These are phyloP conservation scores for Glyptemys insculpta DNA, from an alignment of 2,797 vertebrate species.

Conservation along the genomic window DNA sequence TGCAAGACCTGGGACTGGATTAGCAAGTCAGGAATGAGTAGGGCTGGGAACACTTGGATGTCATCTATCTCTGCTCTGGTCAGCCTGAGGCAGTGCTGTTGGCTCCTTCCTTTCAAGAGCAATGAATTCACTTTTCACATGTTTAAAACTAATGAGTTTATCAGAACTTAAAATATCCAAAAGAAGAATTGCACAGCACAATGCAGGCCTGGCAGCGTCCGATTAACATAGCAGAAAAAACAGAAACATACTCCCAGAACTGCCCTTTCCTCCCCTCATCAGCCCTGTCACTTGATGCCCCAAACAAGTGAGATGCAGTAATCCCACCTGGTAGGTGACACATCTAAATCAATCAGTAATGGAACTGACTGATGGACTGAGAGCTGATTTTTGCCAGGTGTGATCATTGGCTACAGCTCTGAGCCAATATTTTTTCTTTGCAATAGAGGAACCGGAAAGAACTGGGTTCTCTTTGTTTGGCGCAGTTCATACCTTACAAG, in stretches of 20 bases:
- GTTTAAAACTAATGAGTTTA: background rate
- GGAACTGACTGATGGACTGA: background rate
- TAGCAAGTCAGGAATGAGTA: background rate
- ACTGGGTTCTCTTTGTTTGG: background rate
- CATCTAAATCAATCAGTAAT: background rate
- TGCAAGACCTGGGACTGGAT: background rate
- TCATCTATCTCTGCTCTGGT: background rate
- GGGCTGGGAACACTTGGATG: background rate
- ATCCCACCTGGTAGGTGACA: background rate
- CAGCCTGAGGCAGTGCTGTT: background rate
- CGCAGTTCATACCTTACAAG: background rate
- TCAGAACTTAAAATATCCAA: background rate
- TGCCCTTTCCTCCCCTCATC: background rate
- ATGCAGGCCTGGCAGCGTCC: background rate
- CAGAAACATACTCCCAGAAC: background rate
- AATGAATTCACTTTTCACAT: background rate
- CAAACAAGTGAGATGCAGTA: background rate
- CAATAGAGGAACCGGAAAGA: background rate
- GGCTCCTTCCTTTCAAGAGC: background rate
- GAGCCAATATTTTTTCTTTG: constrained; percentile 33
- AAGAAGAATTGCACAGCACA: background rate
- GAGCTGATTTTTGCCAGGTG: constrained; percentile 23
- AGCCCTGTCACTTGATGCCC: background rate
- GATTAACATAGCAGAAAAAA: background rate
- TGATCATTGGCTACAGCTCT: constrained; percentile 69